These are phyloP conservation scores for Crax fasciolata DNA, from an alignment of 2,797 vertebrate genomes.

Conservation along the genomic window DNA sequence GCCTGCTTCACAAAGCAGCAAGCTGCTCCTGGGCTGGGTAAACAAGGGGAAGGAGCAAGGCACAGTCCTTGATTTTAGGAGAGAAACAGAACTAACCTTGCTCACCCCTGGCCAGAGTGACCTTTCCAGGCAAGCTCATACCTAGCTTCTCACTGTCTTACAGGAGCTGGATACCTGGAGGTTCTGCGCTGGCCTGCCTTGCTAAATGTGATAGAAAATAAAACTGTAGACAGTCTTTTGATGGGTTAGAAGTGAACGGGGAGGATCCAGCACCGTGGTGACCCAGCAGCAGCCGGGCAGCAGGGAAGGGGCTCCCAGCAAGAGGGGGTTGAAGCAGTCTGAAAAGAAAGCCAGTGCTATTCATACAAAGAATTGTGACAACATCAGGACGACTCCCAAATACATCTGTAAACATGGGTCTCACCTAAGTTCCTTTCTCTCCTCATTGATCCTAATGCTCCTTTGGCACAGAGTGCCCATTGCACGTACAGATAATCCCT, in stretches of 20 bases:
- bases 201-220: not conserved
- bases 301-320: not conserved
- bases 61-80: not conserved
- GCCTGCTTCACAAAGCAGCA: not conserved
- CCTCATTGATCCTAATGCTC: not conserved
- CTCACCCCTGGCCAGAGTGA: not conserved
- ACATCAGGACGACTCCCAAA: not conserved
- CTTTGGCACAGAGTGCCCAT: not conserved
- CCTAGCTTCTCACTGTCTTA: no score
- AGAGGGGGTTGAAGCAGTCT: not conserved
- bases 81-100: not conserved
- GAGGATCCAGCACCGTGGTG: rapidly evolving
- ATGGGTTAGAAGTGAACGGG: not conserved
- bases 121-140: not conserved
- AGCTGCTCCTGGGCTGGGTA: not conserved
- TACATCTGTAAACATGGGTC: not conserved
- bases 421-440: no score
- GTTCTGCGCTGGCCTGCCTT: not conserved
- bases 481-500: rapidly evolving
- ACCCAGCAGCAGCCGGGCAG: not conserved
- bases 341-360: not conserved
- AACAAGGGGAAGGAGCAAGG: not conserved
- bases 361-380: not conserved
- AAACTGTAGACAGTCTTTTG: not conserved
- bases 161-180: not conserved